Evolutionary conservation across 2,113 vertebrate species (phyloP).

Genomic region (Ptyas mucosa): DNA sequence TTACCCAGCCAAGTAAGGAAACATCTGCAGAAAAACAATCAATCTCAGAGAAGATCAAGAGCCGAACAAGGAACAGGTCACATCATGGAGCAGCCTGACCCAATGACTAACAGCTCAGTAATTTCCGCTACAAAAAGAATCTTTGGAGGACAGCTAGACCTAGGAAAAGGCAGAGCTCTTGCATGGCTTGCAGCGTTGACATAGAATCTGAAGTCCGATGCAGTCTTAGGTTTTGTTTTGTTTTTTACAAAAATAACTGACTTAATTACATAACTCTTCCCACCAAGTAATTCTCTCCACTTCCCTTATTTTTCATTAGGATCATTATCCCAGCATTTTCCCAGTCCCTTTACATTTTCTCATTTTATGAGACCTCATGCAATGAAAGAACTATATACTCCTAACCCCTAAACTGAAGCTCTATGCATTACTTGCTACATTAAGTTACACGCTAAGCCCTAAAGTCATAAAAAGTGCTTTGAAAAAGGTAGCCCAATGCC

Average conservation of each 20-base stretch:
- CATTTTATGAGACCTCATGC: background rate
- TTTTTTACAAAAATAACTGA: background rate
- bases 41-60: background rate
- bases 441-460: background rate
- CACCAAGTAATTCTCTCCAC: background rate
- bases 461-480: background rate
- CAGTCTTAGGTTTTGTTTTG: background rate
- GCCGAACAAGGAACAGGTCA: background rate
- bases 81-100: background rate
- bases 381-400: background rate
- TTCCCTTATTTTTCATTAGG: background rate
- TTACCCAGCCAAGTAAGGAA: background rate
- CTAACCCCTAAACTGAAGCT: background rate
- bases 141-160: background rate
- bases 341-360: background rate
- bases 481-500: background rate
- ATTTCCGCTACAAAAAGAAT: background rate
- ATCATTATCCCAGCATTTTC: background rate
- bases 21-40: background rate
- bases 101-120: background rate
- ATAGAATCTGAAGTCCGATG: background rate
- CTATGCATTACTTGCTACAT: background rate
- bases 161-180: background rate
- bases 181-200: background rate
- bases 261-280: background rate